Evolutionary conservation across 2,888 invertebrate genomes (phyloP), one percentile per base, ranked within the genome.

Genomic region (Reticulitermes lucifugus): DNA sequence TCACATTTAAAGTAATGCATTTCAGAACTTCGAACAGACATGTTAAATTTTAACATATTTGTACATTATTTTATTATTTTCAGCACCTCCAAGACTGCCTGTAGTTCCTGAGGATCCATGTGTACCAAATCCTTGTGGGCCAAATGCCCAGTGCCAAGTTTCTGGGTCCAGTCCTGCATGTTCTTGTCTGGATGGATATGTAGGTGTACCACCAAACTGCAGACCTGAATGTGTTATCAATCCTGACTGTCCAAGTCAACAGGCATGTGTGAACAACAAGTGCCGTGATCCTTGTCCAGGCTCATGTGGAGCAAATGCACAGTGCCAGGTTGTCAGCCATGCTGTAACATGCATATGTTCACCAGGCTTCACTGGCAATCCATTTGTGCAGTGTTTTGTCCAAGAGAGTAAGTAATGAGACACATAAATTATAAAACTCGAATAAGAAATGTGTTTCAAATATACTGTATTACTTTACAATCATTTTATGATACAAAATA

Each of bases 211-310:
- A 87, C 96, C 96, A 46, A 95, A 95, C 88, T 97, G 97, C 89
- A 93, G 96, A 88, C 96, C 96, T 35, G 96, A 96, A 91, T 96
- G 96, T 90, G 93, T 96, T 12, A 95, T 96, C 83, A 96, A 96
- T 90, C 94, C 96, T 25, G 96, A 96, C 89, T 96, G 96, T 90
- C 93, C 95, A 51, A 94, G 94, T 65, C 94, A 94, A 88, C 94
- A 94, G 90, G 96, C 96, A 43, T 97, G 97, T 89, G 93, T 96
- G 84, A 96, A 95, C 89, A 95, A 95, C 88, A 96, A 95, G 91
- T 97, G 97, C 89, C 92, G 93, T 87, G 96, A 97, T 91, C 96
- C 96, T 14, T 97, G 97, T 88, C 95, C 96, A 73, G 96, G 95
- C 70, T 95, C 95, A 55, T 97, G 97, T 90, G 96, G 96, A 73